These are phyloP conservation scores for Hippocampus zosterae DNA, from an alignment of 2,113 vertebrate species.

Conservation along the genomic window DNA sequence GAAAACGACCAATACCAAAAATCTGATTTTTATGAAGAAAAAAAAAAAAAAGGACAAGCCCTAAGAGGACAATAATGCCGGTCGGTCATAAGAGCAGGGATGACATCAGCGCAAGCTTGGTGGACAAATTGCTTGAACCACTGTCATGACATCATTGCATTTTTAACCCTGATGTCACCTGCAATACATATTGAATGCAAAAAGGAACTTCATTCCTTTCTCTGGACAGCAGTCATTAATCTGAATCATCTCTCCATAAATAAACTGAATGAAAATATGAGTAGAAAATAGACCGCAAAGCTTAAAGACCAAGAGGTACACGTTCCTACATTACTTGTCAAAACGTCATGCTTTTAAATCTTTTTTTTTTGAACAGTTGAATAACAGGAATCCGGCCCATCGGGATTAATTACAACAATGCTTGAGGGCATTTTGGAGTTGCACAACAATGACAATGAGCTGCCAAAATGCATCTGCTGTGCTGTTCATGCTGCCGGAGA, in stretches of 20 bases:
- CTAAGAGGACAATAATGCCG: background rate
- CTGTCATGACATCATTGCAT: background rate
- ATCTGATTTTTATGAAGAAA: too few relatives aligned
- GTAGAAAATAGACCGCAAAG: background rate
- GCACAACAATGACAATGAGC: constrained; percentile 26
- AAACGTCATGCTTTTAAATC: constrained; percentile 12
- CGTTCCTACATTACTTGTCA: background rate
- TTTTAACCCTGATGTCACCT: too few relatives aligned
- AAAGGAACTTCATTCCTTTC: background rate
- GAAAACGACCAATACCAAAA: too few relatives aligned
- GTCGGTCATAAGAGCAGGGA: background rate
- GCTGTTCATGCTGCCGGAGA: constrained; percentile 17
- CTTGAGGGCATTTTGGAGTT: constrained; percentile 20
- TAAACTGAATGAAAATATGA: background rate
- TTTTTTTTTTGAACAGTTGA: constrained; percentile 14
- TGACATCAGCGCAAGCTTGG: background rate
- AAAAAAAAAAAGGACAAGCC: too few relatives aligned
- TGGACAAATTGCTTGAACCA: background rate
- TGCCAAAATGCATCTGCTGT: constrained; percentile 9
- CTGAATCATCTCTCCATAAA: background rate
- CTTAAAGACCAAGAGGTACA: constrained; percentile 1
- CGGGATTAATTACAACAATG: constrained; percentile 29
- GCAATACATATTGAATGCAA: background rate
- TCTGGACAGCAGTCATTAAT: background rate
- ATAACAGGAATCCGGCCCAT: constrained; percentile 25